Evolutionary conservation across 2,888 invertebrate genomes (phyloP).

Genomic region (Schizaphis graminum): DNA sequence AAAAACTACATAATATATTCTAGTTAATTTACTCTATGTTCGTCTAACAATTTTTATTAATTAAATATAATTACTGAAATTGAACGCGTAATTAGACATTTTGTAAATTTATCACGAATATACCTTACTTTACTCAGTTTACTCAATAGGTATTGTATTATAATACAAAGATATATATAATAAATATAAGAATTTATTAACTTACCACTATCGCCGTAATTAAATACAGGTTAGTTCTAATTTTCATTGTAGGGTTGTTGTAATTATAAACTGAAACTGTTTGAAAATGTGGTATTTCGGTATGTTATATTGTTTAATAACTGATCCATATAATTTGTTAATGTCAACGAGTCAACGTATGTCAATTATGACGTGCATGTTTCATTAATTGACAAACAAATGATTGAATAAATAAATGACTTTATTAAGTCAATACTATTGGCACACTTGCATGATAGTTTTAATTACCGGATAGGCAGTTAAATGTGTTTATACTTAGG

Average conservation of each 20-base stretch:
- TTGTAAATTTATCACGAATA: not conserved
- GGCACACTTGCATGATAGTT: not conserved
- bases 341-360: conserved; percentile 3
- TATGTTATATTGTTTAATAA: not conserved
- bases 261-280: not conserved
- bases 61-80: not conserved
- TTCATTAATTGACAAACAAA: conserved; percentile 22
- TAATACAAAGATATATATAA: not conserved
- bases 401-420: conserved; percentile 27
- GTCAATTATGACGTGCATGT: not conserved
- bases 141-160: not conserved
- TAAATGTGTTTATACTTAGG: not conserved
- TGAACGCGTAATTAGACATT: not conserved
- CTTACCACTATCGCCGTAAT: conserved; percentile 38
- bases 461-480: not conserved
- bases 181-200: not conserved
- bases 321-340: not conserved
- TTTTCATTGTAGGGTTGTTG: not conserved
- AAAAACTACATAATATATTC: not conserved
- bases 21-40: not conserved
- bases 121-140: not conserved
- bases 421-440: conserved; percentile 2
- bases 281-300: not conserved
- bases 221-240: not conserved
- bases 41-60: not conserved